A percentile compares a stretch with the other conserved stretches of the same genome.
These are phyloP conservation scores for Polyodon spathula DNA, from an alignment of 2,113 vertebrate genomes.

Conservation along the genomic window DNA sequence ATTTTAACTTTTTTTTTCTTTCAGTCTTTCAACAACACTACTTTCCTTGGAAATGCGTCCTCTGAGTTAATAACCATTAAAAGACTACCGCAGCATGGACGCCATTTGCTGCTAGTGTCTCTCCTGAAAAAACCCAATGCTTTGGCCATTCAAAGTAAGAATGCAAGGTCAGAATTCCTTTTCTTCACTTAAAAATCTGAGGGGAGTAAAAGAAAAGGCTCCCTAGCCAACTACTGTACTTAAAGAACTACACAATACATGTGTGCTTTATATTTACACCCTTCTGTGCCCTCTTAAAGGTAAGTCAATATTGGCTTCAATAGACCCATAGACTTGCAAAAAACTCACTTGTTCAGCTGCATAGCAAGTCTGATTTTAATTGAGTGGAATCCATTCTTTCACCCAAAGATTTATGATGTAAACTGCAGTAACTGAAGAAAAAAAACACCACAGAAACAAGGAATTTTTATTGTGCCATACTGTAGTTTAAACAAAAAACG, in stretches of 20 bases:
- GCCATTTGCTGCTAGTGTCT: slow-evolving; percentile 63
- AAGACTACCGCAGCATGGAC: slow-evolving; percentile 52
- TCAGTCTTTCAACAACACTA: slow-evolving; percentile 5
- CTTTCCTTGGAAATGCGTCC: slow-evolving; percentile 19
- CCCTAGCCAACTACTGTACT: slow-evolving; percentile 42
- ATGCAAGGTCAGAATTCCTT: slow-evolving; percentile 61
- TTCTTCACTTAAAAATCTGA: slow-evolving; percentile 51
- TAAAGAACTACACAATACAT: slow-evolving; percentile 15
- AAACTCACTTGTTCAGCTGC: slow-evolving; percentile 6
- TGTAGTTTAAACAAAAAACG: no score
- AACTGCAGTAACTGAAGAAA: no score
- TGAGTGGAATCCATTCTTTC: no score
- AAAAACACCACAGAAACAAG: no score
- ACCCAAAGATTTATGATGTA: no score
- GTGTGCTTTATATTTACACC: not conserved
- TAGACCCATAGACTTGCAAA: not conserved
- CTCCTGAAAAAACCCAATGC: slow-evolving; percentile 53
- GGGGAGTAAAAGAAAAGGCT: slow-evolving; percentile 60
- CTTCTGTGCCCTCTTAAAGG: not conserved
- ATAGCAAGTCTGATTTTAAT: no score
- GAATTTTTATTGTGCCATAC: no score
- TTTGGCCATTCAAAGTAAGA: slow-evolving; percentile 59
- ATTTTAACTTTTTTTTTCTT: not conserved
- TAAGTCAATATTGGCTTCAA: not conserved
- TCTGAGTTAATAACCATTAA: slow-evolving; percentile 42